Evolutionary conservation across 2,113 vertebrate species (phyloP).

Genomic region (Micronisus gabar): DNA sequence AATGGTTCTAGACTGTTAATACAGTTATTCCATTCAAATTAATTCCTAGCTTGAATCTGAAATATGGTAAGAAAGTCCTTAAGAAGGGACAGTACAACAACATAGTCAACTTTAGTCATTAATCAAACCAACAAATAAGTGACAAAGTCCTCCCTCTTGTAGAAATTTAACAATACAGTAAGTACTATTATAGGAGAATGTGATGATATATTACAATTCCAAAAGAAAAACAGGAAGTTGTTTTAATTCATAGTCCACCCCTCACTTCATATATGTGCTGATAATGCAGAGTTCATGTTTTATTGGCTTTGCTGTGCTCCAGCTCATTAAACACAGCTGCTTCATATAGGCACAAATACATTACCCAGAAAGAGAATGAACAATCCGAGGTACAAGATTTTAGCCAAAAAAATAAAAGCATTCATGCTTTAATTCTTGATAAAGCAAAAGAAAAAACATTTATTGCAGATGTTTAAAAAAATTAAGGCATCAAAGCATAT

Average conservation of each 20-base stretch:
- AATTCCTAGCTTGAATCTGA: background rate
- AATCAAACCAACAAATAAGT: background rate
- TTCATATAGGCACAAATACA: background rate
- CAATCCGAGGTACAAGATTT: background rate
- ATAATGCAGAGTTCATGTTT: background rate
- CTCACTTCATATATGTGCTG: background rate
- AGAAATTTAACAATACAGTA: background rate
- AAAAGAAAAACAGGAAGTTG: background rate
- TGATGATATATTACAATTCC: background rate
- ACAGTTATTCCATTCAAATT: background rate
- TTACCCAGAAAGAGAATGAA: background rate
- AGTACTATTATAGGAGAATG: background rate
- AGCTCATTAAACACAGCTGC: conserved; percentile 9
- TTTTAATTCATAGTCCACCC: background rate
- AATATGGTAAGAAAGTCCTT: background rate
- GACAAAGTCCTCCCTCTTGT: background rate
- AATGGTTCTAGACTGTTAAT: background rate
- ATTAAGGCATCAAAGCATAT: background rate
- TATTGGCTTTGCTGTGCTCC: background rate
- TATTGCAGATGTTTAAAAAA: background rate
- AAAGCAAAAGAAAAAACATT: background rate
- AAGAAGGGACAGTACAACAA: background rate
- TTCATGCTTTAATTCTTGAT: background rate
- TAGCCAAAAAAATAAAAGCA: background rate
- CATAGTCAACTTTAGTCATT: background rate